Evolutionary conservation across 1,140 invertebrate genomes (phyloP).

Genomic region (Heliothis virescens): DNA sequence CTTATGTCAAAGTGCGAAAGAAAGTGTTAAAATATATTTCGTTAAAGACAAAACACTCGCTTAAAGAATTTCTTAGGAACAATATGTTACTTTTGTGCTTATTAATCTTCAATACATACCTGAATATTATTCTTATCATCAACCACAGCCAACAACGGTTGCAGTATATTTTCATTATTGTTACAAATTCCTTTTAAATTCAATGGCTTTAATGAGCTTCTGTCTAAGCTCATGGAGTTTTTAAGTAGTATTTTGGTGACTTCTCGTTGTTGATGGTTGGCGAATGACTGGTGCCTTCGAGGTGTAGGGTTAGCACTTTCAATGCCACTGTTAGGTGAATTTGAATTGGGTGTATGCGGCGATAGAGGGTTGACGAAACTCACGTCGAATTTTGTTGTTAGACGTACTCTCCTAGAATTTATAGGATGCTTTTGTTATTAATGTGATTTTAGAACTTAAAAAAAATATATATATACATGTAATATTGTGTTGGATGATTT

Average conservation of each 20-base stretch:
- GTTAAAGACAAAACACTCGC: background rate
- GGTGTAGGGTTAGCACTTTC: conserved; percentile 64
- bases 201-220: conserved; percentile 73
- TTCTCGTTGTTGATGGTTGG: conserved; percentile 51
- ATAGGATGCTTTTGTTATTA: background rate
- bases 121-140: conserved; percentile 82
- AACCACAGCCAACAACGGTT: conserved; percentile 75
- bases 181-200: conserved; percentile 79
- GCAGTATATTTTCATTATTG: conserved; percentile 60
- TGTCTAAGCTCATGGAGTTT: conserved; percentile 75
- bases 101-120: conserved; percentile 55
- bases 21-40: no score
- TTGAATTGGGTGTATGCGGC: conserved; percentile 59
- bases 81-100: no score
- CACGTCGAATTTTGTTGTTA: conserved; percentile 79
- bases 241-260: conserved; percentile 58
- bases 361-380: conserved; percentile 68
- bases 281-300: conserved; percentile 71
- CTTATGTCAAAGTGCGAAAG: no score
- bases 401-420: conserved; percentile 69
- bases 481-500: background rate
- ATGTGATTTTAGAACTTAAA: background rate
- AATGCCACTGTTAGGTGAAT: conserved; percentile 50
- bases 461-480: background rate
- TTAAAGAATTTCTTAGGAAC: background rate